A percentile compares a stretch with the other conserved stretches of the same genome.
Conservation (phyloP, 2,888 invertebrate genomes). For the Nomada fucata region DNA sequence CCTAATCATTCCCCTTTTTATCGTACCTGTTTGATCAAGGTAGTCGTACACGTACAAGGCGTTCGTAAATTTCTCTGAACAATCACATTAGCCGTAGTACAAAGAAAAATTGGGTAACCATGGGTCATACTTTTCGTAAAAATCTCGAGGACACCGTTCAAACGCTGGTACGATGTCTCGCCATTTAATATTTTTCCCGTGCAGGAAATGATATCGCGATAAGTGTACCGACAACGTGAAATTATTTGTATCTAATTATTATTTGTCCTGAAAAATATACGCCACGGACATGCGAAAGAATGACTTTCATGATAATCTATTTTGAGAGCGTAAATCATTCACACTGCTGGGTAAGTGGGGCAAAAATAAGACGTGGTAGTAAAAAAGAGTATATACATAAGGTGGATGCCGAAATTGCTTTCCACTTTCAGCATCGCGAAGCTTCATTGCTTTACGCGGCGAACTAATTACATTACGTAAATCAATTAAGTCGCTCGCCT, state of each 20-base stretch:
- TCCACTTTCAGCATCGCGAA: slow-evolving; percentile 35
- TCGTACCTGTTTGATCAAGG: background rate
- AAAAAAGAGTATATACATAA: slow-evolving; percentile 28
- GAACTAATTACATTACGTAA: slow-evolving; percentile 34
- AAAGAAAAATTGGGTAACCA: background rate
- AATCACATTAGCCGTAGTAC: background rate
- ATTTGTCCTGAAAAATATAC: background rate
- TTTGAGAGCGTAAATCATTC: slow-evolving; percentile 45
- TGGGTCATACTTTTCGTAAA: background rate
- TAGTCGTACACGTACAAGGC: background rate
- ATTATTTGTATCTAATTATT: background rate
- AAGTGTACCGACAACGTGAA: background rate
- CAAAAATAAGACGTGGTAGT: slow-evolving; percentile 38
- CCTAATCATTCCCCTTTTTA: slow-evolving; percentile 25
- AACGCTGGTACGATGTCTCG: background rate
- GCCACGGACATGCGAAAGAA: slow-evolving; percentile 2
- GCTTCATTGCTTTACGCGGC: slow-evolving; percentile 19
- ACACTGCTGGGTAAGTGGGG: slow-evolving; percentile 43
- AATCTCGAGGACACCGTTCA: background rate
- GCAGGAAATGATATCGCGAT: background rate
- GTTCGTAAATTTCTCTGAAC: background rate
- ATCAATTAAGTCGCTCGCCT: slow-evolving; percentile 10
- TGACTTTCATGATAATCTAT: slow-evolving; percentile 43
- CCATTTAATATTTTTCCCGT: too few relatives aligned
- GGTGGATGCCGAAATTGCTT: slow-evolving; percentile 42